Evolutionary conservation across 2,113 vertebrate species (phyloP).

Genomic region (Catharus minimus): DNA sequence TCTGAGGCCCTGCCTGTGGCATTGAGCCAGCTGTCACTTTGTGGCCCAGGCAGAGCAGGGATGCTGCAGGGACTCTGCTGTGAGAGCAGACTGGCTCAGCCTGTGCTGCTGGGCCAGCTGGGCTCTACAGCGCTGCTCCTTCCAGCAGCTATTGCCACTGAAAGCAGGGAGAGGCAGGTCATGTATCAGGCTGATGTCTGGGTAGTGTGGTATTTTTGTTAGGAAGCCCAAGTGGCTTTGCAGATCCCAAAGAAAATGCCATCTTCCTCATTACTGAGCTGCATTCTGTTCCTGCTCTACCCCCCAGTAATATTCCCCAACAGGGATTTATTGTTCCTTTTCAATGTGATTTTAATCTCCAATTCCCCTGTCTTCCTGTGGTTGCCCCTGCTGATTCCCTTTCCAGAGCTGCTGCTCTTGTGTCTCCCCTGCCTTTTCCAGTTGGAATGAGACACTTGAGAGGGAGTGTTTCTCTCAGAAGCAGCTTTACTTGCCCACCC

Average conservation of each 20-base stretch:
- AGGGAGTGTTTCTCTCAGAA: background rate
- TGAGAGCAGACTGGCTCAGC: background rate
- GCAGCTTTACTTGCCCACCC: background rate
- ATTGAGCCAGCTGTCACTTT: background rate
- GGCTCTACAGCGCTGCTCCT: background rate
- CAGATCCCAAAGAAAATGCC: background rate
- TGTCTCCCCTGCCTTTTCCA: background rate
- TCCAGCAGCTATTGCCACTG: background rate
- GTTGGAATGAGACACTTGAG: background rate
- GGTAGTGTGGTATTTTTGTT: background rate
- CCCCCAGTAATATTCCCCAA: background rate
- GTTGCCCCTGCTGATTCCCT: background rate
- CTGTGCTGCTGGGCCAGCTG: background rate
- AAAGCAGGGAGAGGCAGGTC: background rate
- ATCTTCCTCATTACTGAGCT: conserved; percentile 20
- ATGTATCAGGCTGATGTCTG: background rate
- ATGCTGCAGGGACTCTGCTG: rapidly evolving
- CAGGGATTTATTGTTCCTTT: conserved; percentile 23
- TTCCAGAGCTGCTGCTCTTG: background rate
- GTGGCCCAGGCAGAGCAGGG: background rate
- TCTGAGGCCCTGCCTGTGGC: background rate
- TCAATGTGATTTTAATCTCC: background rate
- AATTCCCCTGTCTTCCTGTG: rapidly evolving
- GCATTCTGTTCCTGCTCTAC: conserved; percentile 9
- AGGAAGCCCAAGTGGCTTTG: background rate